phyloP scores from a whole-genome alignment of 92 coral and sea anemone species.

The Epizoanthus stellaris region DNA sequence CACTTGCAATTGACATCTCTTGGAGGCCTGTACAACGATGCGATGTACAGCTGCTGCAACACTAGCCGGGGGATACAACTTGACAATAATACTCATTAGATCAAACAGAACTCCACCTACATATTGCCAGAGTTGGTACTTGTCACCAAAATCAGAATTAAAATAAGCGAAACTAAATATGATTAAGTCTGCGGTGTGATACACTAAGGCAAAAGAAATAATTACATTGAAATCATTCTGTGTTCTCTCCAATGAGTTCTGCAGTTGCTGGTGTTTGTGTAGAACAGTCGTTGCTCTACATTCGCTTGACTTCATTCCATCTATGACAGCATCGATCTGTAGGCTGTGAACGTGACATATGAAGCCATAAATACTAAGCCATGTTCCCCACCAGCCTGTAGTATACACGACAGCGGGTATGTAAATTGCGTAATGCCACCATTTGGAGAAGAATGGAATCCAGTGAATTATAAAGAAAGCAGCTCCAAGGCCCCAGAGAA shows the following conservation, averaged over 20 bases:
- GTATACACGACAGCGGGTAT: slow-evolving; percentile 42
- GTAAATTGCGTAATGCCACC: slow-evolving; percentile 64
- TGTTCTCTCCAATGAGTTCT: slow-evolving; percentile 59
- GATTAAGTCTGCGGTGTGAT: slow-evolving; percentile 65
- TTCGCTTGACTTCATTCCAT: slow-evolving; percentile 49
- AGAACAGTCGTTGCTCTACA: slow-evolving; percentile 46
- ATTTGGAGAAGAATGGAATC: slow-evolving; percentile 65
- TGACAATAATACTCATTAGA: slow-evolving; percentile 55
- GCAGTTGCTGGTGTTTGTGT: slow-evolving; percentile 47
- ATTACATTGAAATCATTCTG: slow-evolving; percentile 65
- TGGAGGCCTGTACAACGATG: slow-evolving; percentile 61
- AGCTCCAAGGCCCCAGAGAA: slow-evolving; percentile 58
- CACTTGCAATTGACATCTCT: slow-evolving; percentile 51
- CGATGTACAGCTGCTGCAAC: slow-evolving; percentile 70
- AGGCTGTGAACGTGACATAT: slow-evolving; percentile 72
- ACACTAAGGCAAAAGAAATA: slow-evolving; percentile 69
- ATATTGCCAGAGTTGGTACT: slow-evolving; percentile 71
- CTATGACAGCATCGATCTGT: slow-evolving; percentile 59
- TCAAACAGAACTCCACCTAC: slow-evolving; percentile 67
- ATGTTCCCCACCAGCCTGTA: slow-evolving; percentile 71
- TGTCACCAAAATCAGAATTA: slow-evolving; percentile 62
- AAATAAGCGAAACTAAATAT: slow-evolving; percentile 78
- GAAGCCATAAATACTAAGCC: slow-evolving; percentile 72
- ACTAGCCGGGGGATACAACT: slow-evolving; percentile 65
- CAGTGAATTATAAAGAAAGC: slow-evolving; percentile 69